Base-by-base conservation (phyloP, 2,888 invertebrate species). In the Microchrysa polita region DNA sequence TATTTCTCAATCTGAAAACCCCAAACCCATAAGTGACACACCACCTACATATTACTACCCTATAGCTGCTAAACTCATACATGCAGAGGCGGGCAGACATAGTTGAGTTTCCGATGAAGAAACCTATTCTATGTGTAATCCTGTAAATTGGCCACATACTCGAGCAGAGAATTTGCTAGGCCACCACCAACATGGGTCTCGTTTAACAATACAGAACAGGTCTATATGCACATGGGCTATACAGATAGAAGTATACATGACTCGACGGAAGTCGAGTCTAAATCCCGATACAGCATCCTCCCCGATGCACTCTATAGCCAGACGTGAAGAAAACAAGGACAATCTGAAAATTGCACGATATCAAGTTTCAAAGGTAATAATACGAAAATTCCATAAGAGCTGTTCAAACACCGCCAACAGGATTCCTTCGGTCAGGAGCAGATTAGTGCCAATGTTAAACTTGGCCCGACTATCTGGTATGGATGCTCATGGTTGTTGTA, bases 331-430 rank as follows among this genome's bases (percentile, higher is more conserved):
- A 10, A 55, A 34, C 27, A 20, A 55, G 22, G 55, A 16, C 55
- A 20, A 55, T 10, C 18, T n/a, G 18, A 55, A 20, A 20, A 55
- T 20, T 16, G 22, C 18, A 20, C 18, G 14, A 20, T 55, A 55
- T 55, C 22, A 55, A 16, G 42, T 40, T 63, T 63, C 40, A 27
- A 60, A 57, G 63, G 65, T 74, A 71, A 71, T 72, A 71, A 72
- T 72, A 72, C 63, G 74, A 63, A 72, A 72, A 74, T 74, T 72
- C 63, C 74, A 40, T 53, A 72, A 74, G 53, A 74, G 74, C 65
- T 69, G 69, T 71, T 74, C 59, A 59, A 59, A 59, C 59, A 59
- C 27, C 55, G 23, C 67, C 73, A 73, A 59, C 73, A 48, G 48
- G 48, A 48, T 48, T 34, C 27, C 27, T 34, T n/a, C 16, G 48